A percentile compares a stretch with the other conserved stretches of the same genome.
These are phyloP conservation scores for Oreotrochilus melanogaster DNA, from an alignment of 2,113 vertebrate species.

Conservation along the genomic window DNA sequence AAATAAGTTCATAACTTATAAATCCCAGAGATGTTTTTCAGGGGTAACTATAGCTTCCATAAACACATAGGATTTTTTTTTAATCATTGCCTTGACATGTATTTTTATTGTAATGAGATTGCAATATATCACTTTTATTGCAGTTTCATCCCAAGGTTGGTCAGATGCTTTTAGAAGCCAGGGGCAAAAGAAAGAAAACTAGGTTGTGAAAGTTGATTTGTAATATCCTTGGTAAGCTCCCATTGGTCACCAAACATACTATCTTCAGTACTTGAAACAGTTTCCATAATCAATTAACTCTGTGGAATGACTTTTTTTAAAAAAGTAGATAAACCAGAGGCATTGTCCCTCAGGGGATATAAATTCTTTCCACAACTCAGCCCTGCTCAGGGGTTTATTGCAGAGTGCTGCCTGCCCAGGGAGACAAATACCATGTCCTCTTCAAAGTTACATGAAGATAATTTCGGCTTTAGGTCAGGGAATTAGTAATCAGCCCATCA, in stretches of 20 bases:
- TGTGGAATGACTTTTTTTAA: conserved; percentile 49
- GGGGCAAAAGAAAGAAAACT: conserved; percentile 16
- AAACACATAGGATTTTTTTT: neutral
- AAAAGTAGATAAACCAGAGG: conserved; percentile 29
- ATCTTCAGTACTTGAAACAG: conserved; percentile 47
- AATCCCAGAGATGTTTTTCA: neutral
- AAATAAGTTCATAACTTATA: neutral
- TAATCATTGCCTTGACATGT: neutral
- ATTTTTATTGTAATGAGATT: neutral
- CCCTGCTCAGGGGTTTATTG: conserved; percentile 29
- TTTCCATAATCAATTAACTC: conserved; percentile 75
- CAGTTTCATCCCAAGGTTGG: neutral
- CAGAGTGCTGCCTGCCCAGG: conserved; percentile 33
- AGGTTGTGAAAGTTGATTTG: conserved; percentile 6
- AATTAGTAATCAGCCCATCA: conserved; percentile 65
- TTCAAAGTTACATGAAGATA: conserved; percentile 67
- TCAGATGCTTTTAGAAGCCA: neutral
- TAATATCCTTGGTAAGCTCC: neutral
- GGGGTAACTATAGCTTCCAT: neutral
- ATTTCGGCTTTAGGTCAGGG: conserved; percentile 58
- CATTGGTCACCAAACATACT: neutral
- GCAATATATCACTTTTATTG: neutral
- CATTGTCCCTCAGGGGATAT: neutral
- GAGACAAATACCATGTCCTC: conserved; percentile 28
- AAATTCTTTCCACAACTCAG: conserved; percentile 23